Percentiles rank a stretch among this genome's conserved stretches.
phyloP scores from a whole-genome alignment of 2,113 vertebrate genomes.

The Scatophagus argus region DNA sequence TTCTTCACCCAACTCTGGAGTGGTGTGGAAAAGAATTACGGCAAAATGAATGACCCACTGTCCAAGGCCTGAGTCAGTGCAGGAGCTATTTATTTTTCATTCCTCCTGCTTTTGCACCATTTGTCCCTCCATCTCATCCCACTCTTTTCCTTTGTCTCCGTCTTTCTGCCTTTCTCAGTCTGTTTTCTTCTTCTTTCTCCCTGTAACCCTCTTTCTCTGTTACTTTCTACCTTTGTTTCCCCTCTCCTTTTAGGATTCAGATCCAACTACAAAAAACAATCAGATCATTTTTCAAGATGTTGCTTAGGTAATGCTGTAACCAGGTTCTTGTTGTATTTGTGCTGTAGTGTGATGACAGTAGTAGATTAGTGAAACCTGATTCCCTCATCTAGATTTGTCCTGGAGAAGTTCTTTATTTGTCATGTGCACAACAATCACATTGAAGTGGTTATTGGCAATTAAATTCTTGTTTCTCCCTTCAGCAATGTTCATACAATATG shows the following conservation, averaged over 20 bases:
- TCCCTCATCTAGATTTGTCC: background rate
- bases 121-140: background rate
- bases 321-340: background rate
- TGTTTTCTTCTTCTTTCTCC: background rate
- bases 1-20: background rate
- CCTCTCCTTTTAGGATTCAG: background rate
- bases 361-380: background rate
- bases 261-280: constrained; percentile 1
- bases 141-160: background rate
- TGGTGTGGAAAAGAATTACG: constrained; percentile 34
- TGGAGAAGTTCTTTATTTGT: too few relatives aligned
- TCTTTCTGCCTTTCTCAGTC: background rate
- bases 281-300: too few relatives aligned
- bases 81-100: constrained; percentile 42
- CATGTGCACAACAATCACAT: too few relatives aligned
- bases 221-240: background rate
- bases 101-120: background rate
- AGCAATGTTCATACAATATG: too few relatives aligned
- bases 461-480: too few relatives aligned
- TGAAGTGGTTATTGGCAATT: too few relatives aligned
- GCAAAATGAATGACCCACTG: constrained; percentile 41
- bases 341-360: background rate
- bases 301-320: too few relatives aligned
- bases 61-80: constrained; percentile 56
- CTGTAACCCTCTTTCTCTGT: background rate